Conservation (phyloP, 2,888 invertebrate species). For the Trachelus iudaicus region DNA sequence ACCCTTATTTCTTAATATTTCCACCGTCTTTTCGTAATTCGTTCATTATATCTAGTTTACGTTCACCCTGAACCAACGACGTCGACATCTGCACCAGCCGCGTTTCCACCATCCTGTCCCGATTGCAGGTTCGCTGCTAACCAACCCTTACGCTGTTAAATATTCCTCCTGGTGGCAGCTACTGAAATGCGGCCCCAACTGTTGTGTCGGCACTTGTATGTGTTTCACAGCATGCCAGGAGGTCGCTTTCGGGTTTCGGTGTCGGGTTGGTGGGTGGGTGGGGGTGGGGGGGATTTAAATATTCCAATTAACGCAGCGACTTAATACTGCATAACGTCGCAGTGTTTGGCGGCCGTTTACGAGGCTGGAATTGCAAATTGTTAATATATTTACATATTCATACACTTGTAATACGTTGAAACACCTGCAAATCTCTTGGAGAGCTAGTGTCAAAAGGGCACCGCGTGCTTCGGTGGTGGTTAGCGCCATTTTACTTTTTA, state of each 20-base stretch:
- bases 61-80: background rate
- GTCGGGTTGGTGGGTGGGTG: background rate
- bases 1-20: background rate
- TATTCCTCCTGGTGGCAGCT: background rate
- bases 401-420: background rate
- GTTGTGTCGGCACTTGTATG: background rate
- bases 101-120: background rate
- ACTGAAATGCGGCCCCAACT: background rate
- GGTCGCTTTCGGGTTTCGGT: background rate
- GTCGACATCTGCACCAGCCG: background rate
- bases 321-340: background rate
- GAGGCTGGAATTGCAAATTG: background rate
- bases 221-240: background rate
- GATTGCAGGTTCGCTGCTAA: background rate
- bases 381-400: background rate
- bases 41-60: background rate
- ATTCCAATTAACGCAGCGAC: background rate
- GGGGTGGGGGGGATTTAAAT: background rate
- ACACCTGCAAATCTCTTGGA: background rate
- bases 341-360: background rate
- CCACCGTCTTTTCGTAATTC: background rate
- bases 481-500: background rate
- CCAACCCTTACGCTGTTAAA: background rate
- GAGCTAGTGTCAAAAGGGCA: background rate
- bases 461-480: background rate